Evolutionary conservation across 2,888 invertebrate species (phyloP).

Genomic region (Sepiola atlantica): DNA sequence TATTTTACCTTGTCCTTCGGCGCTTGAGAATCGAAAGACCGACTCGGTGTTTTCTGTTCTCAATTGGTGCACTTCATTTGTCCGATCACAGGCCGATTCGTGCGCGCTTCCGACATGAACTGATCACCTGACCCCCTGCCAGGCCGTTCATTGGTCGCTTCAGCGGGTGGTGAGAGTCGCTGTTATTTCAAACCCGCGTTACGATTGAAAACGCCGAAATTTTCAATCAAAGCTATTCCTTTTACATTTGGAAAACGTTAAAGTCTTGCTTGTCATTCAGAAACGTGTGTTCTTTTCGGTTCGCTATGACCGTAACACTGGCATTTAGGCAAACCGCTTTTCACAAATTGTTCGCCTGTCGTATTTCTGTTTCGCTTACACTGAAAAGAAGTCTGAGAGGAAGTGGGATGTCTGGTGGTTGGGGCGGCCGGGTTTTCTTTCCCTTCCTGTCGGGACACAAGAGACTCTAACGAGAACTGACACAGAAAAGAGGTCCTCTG

Average conservation of each 20-base stretch:
- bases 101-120: constrained; percentile 13
- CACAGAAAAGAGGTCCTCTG: constrained; percentile 32
- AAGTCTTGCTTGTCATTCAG: not conserved
- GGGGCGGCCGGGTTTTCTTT: not conserved
- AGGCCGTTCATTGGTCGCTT: constrained; percentile 32
- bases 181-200: not conserved
- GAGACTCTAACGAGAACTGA: constrained; percentile 32
- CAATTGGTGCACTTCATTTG: not conserved
- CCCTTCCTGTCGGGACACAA: constrained; percentile 1
- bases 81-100: not conserved
- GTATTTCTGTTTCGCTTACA: not conserved
- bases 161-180: not conserved
- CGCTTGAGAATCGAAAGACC: not conserved
- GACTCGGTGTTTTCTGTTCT: not conserved
- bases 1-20: not conserved
- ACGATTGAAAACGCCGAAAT: not conserved
- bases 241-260: constrained; percentile 32
- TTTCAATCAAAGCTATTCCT: constrained; percentile 11
- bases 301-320: not conserved
- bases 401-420: not conserved
- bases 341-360: not conserved
- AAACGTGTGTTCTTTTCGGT: not conserved
- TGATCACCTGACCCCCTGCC: constrained; percentile 32
- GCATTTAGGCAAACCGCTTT: not conserved
- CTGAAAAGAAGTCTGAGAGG: not conserved